phyloP scores from a whole-genome alignment of 2,113 vertebrate species.

The Tragulus kanchil region DNA sequence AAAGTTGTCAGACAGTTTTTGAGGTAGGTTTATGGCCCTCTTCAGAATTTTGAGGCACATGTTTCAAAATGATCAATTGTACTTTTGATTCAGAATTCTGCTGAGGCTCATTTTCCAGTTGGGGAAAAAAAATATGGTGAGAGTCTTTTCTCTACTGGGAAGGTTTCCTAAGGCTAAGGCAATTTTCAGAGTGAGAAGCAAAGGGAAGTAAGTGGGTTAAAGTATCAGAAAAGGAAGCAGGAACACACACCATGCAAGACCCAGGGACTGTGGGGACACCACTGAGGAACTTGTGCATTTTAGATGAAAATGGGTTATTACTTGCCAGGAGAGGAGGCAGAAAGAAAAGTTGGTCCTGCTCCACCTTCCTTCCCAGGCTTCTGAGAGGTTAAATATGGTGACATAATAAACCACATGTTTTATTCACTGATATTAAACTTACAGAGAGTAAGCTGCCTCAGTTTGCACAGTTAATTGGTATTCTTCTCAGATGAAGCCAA shows the following conservation, averaged over 20 bases:
- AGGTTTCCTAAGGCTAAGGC: neutral
- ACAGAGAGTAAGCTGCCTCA: neutral
- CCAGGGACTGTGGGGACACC: too few relatives aligned
- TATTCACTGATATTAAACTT: neutral
- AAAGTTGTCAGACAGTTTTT: conserved; percentile 2
- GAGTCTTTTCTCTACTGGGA: neutral
- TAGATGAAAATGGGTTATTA: neutral
- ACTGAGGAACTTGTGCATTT: neutral
- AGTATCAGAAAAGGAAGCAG: neutral
- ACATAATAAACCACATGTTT: neutral
- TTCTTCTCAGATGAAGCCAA: neutral
- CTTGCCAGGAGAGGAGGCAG: neutral
- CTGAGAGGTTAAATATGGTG: neutral
- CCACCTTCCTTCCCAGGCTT: neutral
- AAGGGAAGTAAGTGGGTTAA: neutral
- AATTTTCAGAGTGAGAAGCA: neutral
- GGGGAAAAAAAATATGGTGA: neutral
- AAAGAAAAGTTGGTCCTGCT: neutral
- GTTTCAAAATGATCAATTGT: neutral
- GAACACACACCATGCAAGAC: neutral
- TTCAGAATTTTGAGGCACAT: neutral
- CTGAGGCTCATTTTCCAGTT: neutral
- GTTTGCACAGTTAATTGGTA: neutral
- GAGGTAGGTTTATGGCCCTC: neutral
- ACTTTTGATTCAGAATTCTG: conserved; percentile 36